Percentiles rank a stretch among this genome's conserved stretches.
phyloP scores from a whole-genome alignment of 1,140 invertebrate genomes.

The Sitophilus oryzae region DNA sequence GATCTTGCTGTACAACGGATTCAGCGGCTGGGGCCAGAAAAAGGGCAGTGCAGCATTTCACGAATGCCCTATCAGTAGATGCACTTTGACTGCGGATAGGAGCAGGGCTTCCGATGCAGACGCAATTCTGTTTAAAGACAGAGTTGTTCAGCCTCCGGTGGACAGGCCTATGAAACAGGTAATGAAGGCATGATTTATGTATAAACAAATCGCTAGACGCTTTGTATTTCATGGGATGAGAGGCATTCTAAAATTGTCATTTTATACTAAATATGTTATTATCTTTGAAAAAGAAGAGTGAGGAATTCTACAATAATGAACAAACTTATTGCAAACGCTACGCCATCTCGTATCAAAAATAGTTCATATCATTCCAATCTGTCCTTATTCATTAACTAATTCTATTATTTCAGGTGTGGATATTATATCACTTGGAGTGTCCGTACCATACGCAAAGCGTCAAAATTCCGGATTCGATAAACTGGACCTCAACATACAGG shows the following conservation, averaged over 20 bases:
- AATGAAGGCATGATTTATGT: no score
- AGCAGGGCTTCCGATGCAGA: slow-evolving; percentile 70
- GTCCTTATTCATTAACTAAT: no score
- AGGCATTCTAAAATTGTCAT: no score
- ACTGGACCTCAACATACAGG: slow-evolving; percentile 94
- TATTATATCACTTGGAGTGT: slow-evolving; percentile 88
- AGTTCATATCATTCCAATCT: no score
- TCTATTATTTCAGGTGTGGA: slow-evolving; percentile 65
- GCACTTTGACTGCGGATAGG: slow-evolving; percentile 65
- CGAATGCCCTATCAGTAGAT: slow-evolving; percentile 60
- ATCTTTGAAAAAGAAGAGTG: no score
- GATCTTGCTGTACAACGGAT: slow-evolving; percentile 77
- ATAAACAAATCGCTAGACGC: no score
- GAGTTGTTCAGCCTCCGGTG: slow-evolving; percentile 64
- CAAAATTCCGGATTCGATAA: slow-evolving; percentile 74
- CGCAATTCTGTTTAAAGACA: slow-evolving; percentile 84
- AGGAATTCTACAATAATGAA: no score
- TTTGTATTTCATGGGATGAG: no score
- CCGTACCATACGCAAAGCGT: slow-evolving; percentile 88
- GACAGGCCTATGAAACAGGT: slow-evolving; percentile 64
- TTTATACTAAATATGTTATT: no score
- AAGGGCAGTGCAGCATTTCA: slow-evolving; percentile 63
- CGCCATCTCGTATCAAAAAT: no score
- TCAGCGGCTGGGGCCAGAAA: slow-evolving; percentile 71
- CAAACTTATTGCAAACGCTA: no score